Evolutionary conservation across 2,797 vertebrate species (phyloP).

Genomic region (Champsocephalus gunnari): DNA sequence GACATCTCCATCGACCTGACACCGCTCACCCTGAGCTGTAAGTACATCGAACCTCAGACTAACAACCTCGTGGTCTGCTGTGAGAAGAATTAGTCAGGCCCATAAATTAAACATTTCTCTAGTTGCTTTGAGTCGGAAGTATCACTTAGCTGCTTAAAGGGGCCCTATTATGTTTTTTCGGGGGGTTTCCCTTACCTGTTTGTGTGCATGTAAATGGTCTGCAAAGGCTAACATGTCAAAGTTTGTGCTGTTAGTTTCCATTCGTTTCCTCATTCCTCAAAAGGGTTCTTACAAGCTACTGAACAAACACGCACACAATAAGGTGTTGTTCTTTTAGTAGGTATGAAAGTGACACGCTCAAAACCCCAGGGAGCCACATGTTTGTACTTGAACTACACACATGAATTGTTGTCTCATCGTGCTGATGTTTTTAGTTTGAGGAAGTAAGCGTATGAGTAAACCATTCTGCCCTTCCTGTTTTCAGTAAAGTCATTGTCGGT

Average conservation of each 20-base stretch:
- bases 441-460: slow-evolving; percentile 47
- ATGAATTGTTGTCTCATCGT: not conserved
- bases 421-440: slow-evolving; percentile 31
- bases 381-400: not conserved
- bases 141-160: no score
- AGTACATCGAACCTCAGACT: slow-evolving; percentile 3
- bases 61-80: not conserved
- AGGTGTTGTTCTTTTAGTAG: not conserved
- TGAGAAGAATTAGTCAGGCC: no score
- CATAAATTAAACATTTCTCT: no score
- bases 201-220: no score
- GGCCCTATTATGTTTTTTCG: no score
- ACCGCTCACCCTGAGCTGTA: slow-evolving; percentile 77
- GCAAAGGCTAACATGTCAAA: no score
- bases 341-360: not conserved
- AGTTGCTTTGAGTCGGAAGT: no score
- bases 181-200: no score
- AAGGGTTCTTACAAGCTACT: not conserved
- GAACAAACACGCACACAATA: not conserved
- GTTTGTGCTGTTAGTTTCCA: not conserved
- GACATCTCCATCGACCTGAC: slow-evolving; percentile 91
- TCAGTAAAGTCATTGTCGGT: slow-evolving; percentile 8
- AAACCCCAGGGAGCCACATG: not conserved
- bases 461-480: slow-evolving; percentile 27
- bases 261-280: slow-evolving; percentile 1